Base-by-base conservation (phyloP, 2,113 vertebrate species). In the Lutjanus erythropterus region DNA sequence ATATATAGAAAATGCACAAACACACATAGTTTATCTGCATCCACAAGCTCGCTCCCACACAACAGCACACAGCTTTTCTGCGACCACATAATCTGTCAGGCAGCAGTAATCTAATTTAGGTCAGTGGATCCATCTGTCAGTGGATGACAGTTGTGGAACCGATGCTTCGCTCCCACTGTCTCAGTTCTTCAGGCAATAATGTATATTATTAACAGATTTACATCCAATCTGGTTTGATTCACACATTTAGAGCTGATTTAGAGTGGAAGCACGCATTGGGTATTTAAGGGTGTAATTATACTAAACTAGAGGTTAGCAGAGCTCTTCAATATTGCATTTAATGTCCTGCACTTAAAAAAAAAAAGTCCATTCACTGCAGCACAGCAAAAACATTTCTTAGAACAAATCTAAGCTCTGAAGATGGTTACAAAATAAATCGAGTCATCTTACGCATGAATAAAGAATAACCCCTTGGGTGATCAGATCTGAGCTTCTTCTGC, bases 81-180 rank as follows among this genome's bases (percentile, higher is more conserved):
- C 7, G 18, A 35, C 62, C 64, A 37, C 49, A 68, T 49, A 68
- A 77, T 85, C 61, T 49, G 61, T 88, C 66, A 75, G 68, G 39
- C 3, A 6, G 1, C 37, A 18, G 64, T 53, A 72, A 83, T 66
- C 53, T 80, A 27, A 86, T 86, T 84, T 80, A 49, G 80, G 78
- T 84, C 70, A 80, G 23, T 79, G 69, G 70, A 52, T 78, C 79
- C 77, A 70, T 83, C 80, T 88, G 68, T 86, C 65, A 80, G 35
- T 41, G 23, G 58, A 49, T 60, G 37, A 62, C 58, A 59, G 50
- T 52, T 41, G 9, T 61, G 37, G 52, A 25, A 35, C 4, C 55
- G 44, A 68, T 66, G 46, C 31, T 49, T 31, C 11, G 50, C 14
- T 47, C 59, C 29, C 7, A 67, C 67, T 19, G 33, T 67, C 69